A percentile compares a stretch with the other conserved stretches of the same genome.
These are phyloP conservation scores for Araneus ventricosus DNA, from an alignment of 1,140 invertebrate species.

Conservation along the genomic window DNA sequence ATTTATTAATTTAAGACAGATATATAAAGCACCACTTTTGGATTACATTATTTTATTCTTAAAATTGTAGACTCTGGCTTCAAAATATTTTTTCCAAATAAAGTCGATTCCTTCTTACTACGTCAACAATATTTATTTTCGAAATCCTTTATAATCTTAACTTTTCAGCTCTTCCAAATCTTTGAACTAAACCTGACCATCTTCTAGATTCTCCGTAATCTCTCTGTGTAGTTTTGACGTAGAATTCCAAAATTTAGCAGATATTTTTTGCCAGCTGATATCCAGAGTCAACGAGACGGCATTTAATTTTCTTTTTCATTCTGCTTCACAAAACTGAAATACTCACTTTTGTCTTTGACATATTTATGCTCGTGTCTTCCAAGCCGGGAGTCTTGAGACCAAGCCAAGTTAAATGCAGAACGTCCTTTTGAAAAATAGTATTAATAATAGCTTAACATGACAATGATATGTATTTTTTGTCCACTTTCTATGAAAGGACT, in stretches of 20 bases:
- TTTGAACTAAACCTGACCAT: neutral
- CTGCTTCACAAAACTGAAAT: neutral
- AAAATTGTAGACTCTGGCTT: too few relatives aligned
- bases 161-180: neutral
- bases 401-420: neutral
- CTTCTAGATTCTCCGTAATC: neutral
- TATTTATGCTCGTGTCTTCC: neutral
- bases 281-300: neutral
- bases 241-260: neutral
- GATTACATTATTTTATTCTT: too few relatives aligned
- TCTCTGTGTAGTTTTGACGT: neutral
- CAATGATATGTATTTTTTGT: neutral
- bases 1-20: too few relatives aligned
- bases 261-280: neutral
- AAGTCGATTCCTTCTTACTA: too few relatives aligned
- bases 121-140: neutral
- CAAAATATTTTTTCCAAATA: too few relatives aligned
- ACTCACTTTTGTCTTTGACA: conserved; percentile 1
- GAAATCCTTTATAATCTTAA: neutral
- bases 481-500: neutral
- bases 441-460: neutral
- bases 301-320: neutral
- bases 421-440: neutral
- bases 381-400: neutral
- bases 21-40: too few relatives aligned